phyloP scores from a whole-genome alignment of 2,113 vertebrate genomes.

The Gymnorhina tibicen region DNA sequence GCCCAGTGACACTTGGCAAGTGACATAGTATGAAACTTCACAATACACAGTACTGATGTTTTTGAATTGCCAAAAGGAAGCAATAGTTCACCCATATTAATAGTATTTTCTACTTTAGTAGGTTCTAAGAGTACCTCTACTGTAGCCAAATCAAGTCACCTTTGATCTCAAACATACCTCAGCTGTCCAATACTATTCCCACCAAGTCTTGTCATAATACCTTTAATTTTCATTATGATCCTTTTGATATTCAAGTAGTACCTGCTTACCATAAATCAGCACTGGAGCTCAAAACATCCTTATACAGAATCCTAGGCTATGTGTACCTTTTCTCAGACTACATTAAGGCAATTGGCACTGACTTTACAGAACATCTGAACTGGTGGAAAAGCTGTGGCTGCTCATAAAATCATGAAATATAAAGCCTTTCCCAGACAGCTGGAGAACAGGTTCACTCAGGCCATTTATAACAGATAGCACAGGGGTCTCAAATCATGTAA shows the following conservation, averaged over 20 bases:
- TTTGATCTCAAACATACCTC: neutral
- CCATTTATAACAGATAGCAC: neutral
- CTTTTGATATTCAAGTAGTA: neutral
- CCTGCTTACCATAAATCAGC: neutral
- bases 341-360: neutral
- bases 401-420: neutral
- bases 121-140: neutral
- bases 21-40: neutral
- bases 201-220: neutral
- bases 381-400: neutral
- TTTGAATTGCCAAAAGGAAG: neutral
- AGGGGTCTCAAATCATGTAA: neutral
- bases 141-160: neutral
- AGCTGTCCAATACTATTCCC: neutral
- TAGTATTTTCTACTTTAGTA: neutral
- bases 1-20: neutral
- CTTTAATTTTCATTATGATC: neutral
- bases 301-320: neutral
- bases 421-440: neutral
- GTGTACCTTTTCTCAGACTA: neutral
- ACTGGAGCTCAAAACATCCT: neutral
- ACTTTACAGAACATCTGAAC: neutral
- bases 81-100: neutral
- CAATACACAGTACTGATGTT: neutral
- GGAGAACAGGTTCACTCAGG: neutral